These are phyloP conservation scores for Chlorocebus sabaeus DNA, from an alignment of 2,113 vertebrate species.

Conservation along the genomic window DNA sequence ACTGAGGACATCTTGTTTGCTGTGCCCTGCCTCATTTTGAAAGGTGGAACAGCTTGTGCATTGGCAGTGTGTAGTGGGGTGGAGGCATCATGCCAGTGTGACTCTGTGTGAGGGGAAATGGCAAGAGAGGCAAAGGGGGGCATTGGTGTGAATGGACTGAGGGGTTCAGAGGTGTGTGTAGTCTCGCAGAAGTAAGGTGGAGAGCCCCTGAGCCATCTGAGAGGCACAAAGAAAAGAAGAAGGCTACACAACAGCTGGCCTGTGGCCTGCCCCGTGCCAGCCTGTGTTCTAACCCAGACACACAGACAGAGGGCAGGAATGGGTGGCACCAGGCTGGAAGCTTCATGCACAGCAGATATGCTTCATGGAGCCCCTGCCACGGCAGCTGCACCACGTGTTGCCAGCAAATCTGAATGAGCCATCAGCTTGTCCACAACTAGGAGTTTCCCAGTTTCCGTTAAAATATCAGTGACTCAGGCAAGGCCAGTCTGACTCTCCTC, in stretches of 20 bases:
- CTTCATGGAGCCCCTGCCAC: accelerated
- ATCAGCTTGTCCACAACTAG: background rate
- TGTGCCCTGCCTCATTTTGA: background rate
- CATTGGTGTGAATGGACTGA: background rate
- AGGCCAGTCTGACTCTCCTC: background rate
- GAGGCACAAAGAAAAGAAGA: background rate
- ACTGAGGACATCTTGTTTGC: background rate
- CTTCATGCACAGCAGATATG: background rate
- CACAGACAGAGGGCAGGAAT: accelerated
- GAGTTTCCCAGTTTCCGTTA: background rate
- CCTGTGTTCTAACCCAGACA: too few relatives aligned
- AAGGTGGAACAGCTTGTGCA: background rate
- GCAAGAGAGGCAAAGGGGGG: background rate
- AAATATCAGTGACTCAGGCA: background rate
- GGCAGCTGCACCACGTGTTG: accelerated
- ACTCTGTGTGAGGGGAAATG: background rate
- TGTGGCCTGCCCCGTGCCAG: too few relatives aligned
- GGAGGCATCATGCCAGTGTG: background rate
- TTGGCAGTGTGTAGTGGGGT: background rate
- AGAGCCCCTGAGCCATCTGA: background rate
- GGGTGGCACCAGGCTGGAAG: background rate
- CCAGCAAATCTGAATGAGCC: background rate
- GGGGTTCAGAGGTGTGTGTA: background rate
- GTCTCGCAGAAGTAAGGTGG: background rate
- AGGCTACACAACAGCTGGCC: background rate